A percentile compares a stretch with the other conserved stretches of the same genome.
Evolutionary conservation across 1,140 invertebrate species (phyloP).

Genomic region (Drosophila seguyi): DNA sequence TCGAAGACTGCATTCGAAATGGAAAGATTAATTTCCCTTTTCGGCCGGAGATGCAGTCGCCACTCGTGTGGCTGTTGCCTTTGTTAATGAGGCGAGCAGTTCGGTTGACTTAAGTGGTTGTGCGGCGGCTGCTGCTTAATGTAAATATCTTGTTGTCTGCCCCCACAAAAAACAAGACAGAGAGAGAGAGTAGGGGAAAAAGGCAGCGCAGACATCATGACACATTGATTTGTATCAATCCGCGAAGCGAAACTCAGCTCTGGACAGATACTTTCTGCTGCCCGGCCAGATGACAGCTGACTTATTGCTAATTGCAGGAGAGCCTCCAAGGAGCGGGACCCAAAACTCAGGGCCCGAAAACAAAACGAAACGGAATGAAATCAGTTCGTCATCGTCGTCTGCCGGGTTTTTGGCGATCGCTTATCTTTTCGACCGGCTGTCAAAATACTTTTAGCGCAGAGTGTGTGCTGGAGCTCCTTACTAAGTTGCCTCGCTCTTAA

Average conservation of each 20-base stretch:
- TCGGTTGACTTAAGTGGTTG: constrained; percentile 65
- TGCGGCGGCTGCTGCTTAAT: constrained; percentile 60
- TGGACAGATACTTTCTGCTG: constrained; percentile 60
- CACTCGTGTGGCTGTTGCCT: constrained; percentile 39
- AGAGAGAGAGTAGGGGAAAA: too few species aligned
- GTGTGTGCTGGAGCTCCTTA: constrained; percentile 48
- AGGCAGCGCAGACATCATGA: constrained; percentile 20
- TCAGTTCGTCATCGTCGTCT: constrained; percentile 75
- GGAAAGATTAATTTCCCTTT: constrained; percentile 59
- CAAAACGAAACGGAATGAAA: constrained; percentile 53
- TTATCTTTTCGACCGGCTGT: constrained; percentile 70
- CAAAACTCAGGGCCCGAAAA: constrained; percentile 6
- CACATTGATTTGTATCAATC: constrained; percentile 81
- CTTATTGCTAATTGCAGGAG: constrained; percentile 80
- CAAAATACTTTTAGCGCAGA: constrained; percentile 79
- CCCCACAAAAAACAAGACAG: constrained; percentile 24
- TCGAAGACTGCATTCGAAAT: constrained; percentile 40
- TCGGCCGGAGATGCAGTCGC: constrained; percentile 31
- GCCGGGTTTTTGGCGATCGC: constrained; percentile 62
- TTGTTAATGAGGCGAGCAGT: constrained; percentile 63
- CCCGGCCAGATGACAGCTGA: constrained; percentile 68
- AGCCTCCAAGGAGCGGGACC: constrained; percentile 30
- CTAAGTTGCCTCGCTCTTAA: constrained; percentile 51
- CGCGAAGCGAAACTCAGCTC: constrained; percentile 51
- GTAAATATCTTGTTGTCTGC: constrained; percentile 75